Evolutionary conservation across 2,113 vertebrate species (phyloP), one percentile per base, ranked within the genome.

Genomic region (Anguilla rostrata): DNA sequence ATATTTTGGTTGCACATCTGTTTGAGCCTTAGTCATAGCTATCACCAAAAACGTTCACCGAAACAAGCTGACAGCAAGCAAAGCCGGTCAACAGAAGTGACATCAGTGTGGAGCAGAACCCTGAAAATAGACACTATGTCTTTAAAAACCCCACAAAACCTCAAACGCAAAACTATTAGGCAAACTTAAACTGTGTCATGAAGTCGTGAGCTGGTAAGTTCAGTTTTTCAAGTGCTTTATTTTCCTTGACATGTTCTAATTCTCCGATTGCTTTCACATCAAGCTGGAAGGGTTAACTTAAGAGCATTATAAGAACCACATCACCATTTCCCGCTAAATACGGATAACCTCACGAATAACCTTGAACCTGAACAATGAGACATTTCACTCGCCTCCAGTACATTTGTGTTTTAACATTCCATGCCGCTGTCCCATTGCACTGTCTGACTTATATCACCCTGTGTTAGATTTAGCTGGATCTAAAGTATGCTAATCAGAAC

Each of bases 401-500:
- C 90, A 91, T 95, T 93, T 95, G 91, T 90, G 88, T 92, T 92
- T 78, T 90, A 43, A 91, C 83, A 86, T 83, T 75, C 29, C 14
- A 0, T 90, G 87, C 84, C 89, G 84, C 91, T 84, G 91, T 85
- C 92, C 93, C 87, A 90, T 87, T 39, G 88, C 92, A 91, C 90
- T 81, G 92, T 90, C 93, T 92, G 87, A 93, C 94, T 94, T 90
- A 94, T 91, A 92, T 94, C 94, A 90, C 87, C 91, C 91, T 88
- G 93, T 92, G 87, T 90, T 92, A 95, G 95, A 96, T 95, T 96
- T 95, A 95, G 95, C 94, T 93, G 92, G 94, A 95, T 95, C 94
- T 95, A 95, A 95, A 94, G 95, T 92, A 95, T 96, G 95, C 90
- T 95, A 95, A 96, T 95, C 94, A 94, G 94, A 93, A 94, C 92